Conservation (phyloP, 1,140 invertebrate species). For the Drosophila watanabei region DNA sequence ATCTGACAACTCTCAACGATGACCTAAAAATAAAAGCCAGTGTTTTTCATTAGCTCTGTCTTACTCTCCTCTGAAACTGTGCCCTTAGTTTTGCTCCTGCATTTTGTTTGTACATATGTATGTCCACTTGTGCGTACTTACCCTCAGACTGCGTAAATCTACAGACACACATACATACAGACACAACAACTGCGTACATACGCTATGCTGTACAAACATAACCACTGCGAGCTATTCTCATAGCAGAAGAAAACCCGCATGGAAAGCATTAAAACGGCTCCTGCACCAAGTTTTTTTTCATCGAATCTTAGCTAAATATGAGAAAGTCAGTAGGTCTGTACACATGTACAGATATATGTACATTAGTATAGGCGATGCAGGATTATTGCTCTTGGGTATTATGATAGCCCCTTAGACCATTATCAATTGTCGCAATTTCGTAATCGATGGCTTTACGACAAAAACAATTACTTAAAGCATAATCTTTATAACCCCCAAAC, state of each 20-base stretch:
- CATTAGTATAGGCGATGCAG: slow-evolving; percentile 3
- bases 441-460: not conserved
- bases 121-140: slow-evolving; percentile 15
- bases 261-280: not conserved
- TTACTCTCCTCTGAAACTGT: not conserved
- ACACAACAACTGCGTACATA: slow-evolving; percentile 38
- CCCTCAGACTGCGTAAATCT: not conserved
- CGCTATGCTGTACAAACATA: slow-evolving; percentile 4
- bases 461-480: not conserved
- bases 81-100: not conserved
- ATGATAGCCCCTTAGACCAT: not conserved
- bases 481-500: not conserved
- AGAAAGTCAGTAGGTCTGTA: slow-evolving; percentile 7
- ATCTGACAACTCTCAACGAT: slow-evolving; percentile 62
- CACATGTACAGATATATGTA: not conserved
- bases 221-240: not conserved
- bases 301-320: slow-evolving; percentile 25
- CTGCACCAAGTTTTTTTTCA: not conserved
- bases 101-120: slow-evolving; percentile 13
- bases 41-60: slow-evolving; percentile 14
- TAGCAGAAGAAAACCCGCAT: not conserved
- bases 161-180: slow-evolving; percentile 5
- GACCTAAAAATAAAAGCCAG: slow-evolving; percentile 63
- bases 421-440: not conserved
- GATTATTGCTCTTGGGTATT: not conserved